Evolutionary conservation across 2,797 vertebrate species (phyloP).

Genomic region (Brachyrhaphis roseni): DNA sequence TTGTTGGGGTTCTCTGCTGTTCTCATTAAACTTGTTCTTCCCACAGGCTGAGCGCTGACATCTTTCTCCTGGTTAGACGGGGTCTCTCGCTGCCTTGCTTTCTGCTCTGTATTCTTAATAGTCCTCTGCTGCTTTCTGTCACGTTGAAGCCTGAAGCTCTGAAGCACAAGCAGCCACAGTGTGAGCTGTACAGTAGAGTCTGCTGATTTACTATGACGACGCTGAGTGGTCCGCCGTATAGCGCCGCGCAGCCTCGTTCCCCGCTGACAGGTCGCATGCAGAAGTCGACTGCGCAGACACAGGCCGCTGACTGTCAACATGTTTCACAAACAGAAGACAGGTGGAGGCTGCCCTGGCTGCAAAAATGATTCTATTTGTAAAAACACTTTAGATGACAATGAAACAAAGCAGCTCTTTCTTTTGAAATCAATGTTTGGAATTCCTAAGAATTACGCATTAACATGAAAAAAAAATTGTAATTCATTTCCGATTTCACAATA

Average conservation of each 20-base stretch:
- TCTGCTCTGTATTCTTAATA: slow-evolving; percentile 24
- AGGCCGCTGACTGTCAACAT: neutral
- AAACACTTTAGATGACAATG: neutral
- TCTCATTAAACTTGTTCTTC: slow-evolving; percentile 38
- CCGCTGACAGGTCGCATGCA: neutral
- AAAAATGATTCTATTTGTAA: neutral
- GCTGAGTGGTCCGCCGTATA: neutral
- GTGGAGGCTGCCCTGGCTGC: too few relatives aligned
- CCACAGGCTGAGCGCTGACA: slow-evolving; percentile 39
- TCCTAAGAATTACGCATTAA: too few relatives aligned
- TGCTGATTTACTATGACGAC: neutral
- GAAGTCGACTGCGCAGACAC: neutral
- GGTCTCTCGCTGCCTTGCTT: slow-evolving; percentile 27
- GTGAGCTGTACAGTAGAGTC: neutral
- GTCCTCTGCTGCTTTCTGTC: neutral
- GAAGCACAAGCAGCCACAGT: slow-evolving; percentile 12
- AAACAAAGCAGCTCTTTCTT: neutral
- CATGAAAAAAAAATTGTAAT: too few relatives aligned
- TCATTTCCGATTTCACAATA: neutral
- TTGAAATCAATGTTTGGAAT: neutral
- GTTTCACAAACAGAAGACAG: neutral
- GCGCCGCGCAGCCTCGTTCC: neutral
- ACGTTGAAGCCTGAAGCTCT: slow-evolving; percentile 33
- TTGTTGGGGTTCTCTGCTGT: slow-evolving; percentile 35
- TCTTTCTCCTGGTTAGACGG: slow-evolving; percentile 33